Evolutionary conservation across 2,888 invertebrate species (phyloP).

Genomic region (Morpho helenor): DNA sequence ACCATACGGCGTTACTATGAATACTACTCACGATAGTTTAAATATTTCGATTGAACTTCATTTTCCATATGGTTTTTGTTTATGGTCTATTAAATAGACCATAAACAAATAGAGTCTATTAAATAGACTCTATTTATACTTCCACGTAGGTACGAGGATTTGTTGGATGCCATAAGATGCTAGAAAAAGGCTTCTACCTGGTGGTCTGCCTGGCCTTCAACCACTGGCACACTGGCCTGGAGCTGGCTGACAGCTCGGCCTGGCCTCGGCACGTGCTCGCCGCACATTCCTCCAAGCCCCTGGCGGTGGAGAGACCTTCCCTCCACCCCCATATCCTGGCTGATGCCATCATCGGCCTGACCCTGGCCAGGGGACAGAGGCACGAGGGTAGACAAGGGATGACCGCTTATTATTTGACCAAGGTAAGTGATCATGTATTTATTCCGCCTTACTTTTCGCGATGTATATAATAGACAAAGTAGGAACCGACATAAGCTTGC

Average conservation of each 20-base stretch:
- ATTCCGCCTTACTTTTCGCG: no score
- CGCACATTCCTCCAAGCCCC: constrained; percentile 95
- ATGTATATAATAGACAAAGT: no score
- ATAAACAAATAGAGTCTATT: no score
- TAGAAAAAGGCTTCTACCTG: constrained; percentile 95
- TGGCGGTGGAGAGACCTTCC: constrained; percentile 91
- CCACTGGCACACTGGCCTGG: constrained; percentile 96
- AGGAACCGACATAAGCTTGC: no score
- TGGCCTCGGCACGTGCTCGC: constrained; percentile 96
- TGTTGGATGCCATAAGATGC: constrained; percentile 96
- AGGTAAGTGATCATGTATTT: no score
- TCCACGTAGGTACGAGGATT: constrained; percentile 91
- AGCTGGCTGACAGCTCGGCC: constrained; percentile 81
- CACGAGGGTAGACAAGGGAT: constrained; percentile 97
- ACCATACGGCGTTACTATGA: no score
- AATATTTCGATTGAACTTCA: no score
- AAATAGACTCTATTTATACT: no score
- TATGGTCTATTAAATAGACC: no score
- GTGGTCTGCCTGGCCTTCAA: constrained; percentile 96
- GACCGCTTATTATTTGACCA: constrained; percentile 97
- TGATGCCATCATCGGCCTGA: constrained; percentile 95
- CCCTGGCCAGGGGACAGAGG: constrained; percentile 91
- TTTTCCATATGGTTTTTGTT: no score
- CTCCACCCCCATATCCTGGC: constrained; percentile 92
- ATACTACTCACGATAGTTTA: no score